Base-by-base conservation (phyloP, 2,113 vertebrate species). In the Eolophus roseicapilla region DNA sequence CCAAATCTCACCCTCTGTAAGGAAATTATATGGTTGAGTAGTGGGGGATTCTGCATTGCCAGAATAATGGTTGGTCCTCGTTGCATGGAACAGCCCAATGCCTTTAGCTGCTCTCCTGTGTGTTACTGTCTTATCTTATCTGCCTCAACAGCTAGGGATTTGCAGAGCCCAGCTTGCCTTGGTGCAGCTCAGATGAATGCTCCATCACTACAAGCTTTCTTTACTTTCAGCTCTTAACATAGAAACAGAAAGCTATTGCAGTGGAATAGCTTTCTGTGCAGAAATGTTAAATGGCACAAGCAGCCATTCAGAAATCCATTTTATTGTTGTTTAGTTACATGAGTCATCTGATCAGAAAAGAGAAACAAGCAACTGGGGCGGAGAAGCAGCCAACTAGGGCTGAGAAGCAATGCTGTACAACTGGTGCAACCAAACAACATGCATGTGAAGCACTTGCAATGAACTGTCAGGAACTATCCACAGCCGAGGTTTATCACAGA, bases 271-370 rank as follows among this genome's bases (percentile, higher is more conserved):
- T 75, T 27, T 78, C 49, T 60, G 35, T 41, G 53, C 76, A 81
- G 73, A 82, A 86, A 75, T 24, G 39, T 76, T 57, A 84, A 80
- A 71, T 39, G 70, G 88, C 90, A 31, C 6, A 20, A 82, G 43
- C 43, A 91, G 86, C 91, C 94, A 82, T 75, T 95, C 73, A 95
- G 69, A 86, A 94, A 93, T 49, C 11, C 31, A 10, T 75, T 73
- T 74, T 71, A 47, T 47, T 85, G 44, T 71, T 91, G 29, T 95
- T 92, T 47, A 50, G 63, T 35, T 65, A 17, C 53, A 19, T 31
- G 71, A 92, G 12, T 65, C 76, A 93, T 88, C 81, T 67, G 75
- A 65, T 69, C 62, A 93, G 47, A 81, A 55, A 74, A 70, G 46
- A 83, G 77, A 81, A 91, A 89, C 41, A 46, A 95, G 90, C 55